Percentiles rank a stretch among this genome's conserved stretches.
Conservation (phyloP, 2,113 vertebrate species). For the Catagonus wagneri region DNA sequence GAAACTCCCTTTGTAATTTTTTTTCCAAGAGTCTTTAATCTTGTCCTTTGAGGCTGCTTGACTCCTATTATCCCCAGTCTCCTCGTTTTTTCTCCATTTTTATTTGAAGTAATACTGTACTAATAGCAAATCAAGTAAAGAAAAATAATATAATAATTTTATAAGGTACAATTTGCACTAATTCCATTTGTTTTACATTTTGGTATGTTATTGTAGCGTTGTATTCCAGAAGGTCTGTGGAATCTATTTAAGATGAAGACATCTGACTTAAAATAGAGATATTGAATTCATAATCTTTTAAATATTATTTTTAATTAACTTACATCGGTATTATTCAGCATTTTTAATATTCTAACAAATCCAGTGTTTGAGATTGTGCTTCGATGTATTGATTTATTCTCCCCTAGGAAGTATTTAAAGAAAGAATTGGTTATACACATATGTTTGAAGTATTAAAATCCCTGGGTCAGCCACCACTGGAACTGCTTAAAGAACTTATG, state of each 20-base stretch:
- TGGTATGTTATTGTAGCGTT: slow-evolving; percentile 7
- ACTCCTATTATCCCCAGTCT: not conserved
- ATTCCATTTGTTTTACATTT: slow-evolving; percentile 53
- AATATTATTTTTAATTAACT: slow-evolving; percentile 43
- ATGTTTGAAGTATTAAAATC: slow-evolving; percentile 96
- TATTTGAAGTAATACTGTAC: slow-evolving; percentile 26
- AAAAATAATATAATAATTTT: slow-evolving; percentile 50
- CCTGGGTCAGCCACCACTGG: slow-evolving; percentile 94
- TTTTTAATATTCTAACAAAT: slow-evolving; percentile 44
- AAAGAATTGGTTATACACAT: slow-evolving; percentile 97
- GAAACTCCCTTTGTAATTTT: too few species aligned
- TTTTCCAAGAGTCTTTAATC: not conserved
- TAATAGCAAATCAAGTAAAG: slow-evolving; percentile 17
- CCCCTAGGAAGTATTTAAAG: slow-evolving; percentile 97
- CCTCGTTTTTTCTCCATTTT: slow-evolving; percentile 24
- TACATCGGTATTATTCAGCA: slow-evolving; percentile 4
- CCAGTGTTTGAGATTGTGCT: slow-evolving; percentile 37
- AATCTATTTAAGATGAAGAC: slow-evolving; percentile 47
- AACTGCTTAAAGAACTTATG: slow-evolving; percentile 97
- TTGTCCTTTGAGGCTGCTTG: not conserved
- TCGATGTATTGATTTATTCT: slow-evolving; percentile 66
- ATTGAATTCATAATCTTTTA: slow-evolving; percentile 41
- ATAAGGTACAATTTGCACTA: not conserved
- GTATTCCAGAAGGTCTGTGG: not conserved
- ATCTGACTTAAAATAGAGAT: slow-evolving; percentile 16